Evolutionary conservation across 2,113 vertebrate genomes (phyloP).

Genomic region (Propithecus coquereli): DNA sequence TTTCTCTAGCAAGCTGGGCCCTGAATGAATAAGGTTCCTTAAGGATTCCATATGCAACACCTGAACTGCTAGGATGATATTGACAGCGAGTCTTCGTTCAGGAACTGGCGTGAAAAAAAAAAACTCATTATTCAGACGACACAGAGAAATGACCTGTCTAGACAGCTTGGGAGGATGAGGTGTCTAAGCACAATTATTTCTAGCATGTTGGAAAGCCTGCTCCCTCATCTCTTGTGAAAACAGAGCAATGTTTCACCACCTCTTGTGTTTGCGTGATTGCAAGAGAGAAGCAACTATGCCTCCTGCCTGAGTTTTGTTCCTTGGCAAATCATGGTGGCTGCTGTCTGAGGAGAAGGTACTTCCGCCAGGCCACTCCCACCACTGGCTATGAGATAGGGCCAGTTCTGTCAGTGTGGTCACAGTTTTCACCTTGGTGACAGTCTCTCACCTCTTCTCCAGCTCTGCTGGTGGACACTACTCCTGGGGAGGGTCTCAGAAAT

Average conservation of each 20-base stretch:
- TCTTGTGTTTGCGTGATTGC: not conserved
- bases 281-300: not conserved
- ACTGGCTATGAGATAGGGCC: not conserved
- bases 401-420: not conserved
- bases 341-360: not conserved
- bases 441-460: not conserved
- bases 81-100: not conserved
- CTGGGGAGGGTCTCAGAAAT: not conserved
- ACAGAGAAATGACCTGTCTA: not conserved
- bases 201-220: not conserved
- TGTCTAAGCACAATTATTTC: not conserved
- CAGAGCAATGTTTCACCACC: not conserved
- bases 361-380: not conserved
- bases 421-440: not conserved
- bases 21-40: not conserved
- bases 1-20: conserved; percentile 9
- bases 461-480: not conserved
- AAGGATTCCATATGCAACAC: not conserved
- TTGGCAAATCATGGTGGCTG: accelerated
- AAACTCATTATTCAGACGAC: not conserved
- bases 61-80: not conserved
- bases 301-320: not conserved
- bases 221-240: not conserved
- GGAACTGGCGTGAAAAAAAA: not conserved
- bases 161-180: not conserved